phyloP scores from a whole-genome alignment of 2,888 invertebrate genomes.

The Pediacus dermestoides region DNA sequence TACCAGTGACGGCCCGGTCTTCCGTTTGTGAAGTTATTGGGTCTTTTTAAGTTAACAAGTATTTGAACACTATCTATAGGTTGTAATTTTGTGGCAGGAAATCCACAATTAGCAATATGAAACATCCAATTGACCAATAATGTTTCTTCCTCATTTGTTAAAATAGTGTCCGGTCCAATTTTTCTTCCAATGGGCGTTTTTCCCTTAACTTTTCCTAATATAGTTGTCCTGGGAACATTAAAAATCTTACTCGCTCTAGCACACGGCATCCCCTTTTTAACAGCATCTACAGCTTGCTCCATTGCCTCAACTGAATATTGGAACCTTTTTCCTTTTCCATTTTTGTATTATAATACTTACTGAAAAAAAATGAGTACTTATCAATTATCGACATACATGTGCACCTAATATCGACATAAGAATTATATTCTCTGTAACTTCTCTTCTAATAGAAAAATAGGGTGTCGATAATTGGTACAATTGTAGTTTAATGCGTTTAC shows the following conservation, averaged over 20 bases:
- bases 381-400: too few relatives aligned
- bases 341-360: too few relatives aligned
- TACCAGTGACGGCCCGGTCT: conserved; percentile 41
- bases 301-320: conserved; percentile 12
- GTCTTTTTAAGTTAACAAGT: conserved; percentile 14
- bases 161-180: conserved; percentile 11
- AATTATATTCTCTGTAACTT: too few relatives aligned
- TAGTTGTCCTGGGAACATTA: conserved; percentile 6
- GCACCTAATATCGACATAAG: too few relatives aligned
- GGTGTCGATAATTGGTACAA: too few relatives aligned
- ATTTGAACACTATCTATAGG: conserved; percentile 10
- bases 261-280: conserved; percentile 10
- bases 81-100: conserved; percentile 11
- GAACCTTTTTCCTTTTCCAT: too few relatives aligned
- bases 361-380: too few relatives aligned
- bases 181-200: conserved; percentile 9
- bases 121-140: conserved; percentile 13
- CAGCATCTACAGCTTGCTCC: conserved; percentile 10
- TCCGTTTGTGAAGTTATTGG: conserved; percentile 32
- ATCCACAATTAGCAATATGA: conserved; percentile 7
- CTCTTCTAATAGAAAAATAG: too few relatives aligned
- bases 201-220: conserved; percentile 3
- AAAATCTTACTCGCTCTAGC: conserved; percentile 6
- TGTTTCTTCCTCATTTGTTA: conserved; percentile 11
- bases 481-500: too few relatives aligned